Evolutionary conservation across 2,113 vertebrate genomes (phyloP), one percentile per base, ranked within the genome.

Genomic region (Phaethon lepturus): DNA sequence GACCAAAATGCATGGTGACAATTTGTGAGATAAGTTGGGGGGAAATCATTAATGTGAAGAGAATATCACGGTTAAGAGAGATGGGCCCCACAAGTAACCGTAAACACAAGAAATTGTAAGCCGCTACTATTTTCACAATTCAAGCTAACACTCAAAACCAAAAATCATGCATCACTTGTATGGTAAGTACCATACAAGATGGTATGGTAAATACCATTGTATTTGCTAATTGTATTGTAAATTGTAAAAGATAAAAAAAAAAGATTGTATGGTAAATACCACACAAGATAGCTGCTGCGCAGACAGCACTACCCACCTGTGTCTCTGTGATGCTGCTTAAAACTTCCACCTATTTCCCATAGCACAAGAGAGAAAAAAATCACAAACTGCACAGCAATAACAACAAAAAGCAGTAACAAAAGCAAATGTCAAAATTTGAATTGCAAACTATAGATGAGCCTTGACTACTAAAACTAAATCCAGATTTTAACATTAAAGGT

Each of bases 351-450:
- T 22, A 13, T 63, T 77, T 47, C 63, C 75, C 40, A 29, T 6
- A 63, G 64, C 5, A 33, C 68, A 44, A 20, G 15, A 60, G 31
- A 68, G 58, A 72, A 60, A 92, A 92, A 38, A 38, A 15, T 29
- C 55, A 71, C 20, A 67, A 91, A 77, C 56, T 55, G 28, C 80
- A 84, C 13, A 67, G 91, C 55, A 74, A 68, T 1, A 47, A 72
- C 79, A 84, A 71, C 86, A 38, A 69, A 90, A 59, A 59, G 47
- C 83, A 74, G 2, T 29, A 69, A 58, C 47, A 62, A 73, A 64
- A 91, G 56, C 40, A 95, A 95, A 93, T 76, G 74, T 90, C 82
- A 86, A 55, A 29, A 94, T 95, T 67, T 94, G 69, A 94, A 85
- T 78, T 92, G 95, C 85, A 94, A 92, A 90, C 52, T 38, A 59